Percentiles rank a stretch among this genome's conserved stretches.
phyloP scores from a whole-genome alignment of 1,140 invertebrate genomes.

The Ips nitidus region DNA sequence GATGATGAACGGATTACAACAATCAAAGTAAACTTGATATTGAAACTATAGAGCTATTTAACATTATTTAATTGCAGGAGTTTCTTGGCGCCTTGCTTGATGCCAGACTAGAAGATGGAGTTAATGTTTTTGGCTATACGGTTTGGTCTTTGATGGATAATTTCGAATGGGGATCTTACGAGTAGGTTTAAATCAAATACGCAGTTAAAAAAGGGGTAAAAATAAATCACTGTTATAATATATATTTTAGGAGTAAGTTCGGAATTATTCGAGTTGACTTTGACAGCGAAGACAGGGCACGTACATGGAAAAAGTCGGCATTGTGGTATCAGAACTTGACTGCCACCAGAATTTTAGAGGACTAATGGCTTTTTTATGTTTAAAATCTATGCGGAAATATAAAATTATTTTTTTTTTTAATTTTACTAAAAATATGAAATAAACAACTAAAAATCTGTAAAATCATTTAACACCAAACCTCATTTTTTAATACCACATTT shows the following conservation, averaged over 20 bases:
- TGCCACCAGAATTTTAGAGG: slow-evolving; percentile 7
- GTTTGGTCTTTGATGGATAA: slow-evolving; percentile 64
- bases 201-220: not conserved
- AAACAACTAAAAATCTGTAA: not conserved
- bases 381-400: too few relatives aligned
- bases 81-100: slow-evolving; percentile 60
- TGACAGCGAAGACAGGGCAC: slow-evolving; percentile 49
- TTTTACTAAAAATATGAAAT: not conserved
- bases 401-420: not conserved
- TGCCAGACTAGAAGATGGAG: slow-evolving; percentile 56
- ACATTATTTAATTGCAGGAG: slow-evolving; percentile 36
- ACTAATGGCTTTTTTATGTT: not conserved
- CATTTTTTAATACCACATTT: too few relatives aligned
- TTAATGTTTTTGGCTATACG: slow-evolving; percentile 58
- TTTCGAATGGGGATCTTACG: slow-evolving; percentile 60
- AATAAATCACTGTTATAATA: not conserved
- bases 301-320: slow-evolving; percentile 41
- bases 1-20: slow-evolving; percentile 7
- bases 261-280: slow-evolving; percentile 49
- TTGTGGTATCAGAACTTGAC: slow-evolving; percentile 20
- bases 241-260: slow-evolving; percentile 2
- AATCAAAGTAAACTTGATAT: not conserved
- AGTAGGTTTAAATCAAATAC: slow-evolving; percentile 41
- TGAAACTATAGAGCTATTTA: not conserved
- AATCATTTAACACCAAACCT: too few relatives aligned